Conservation (phyloP, 1,140 invertebrate species). For the Lutraria rhynchaena region DNA sequence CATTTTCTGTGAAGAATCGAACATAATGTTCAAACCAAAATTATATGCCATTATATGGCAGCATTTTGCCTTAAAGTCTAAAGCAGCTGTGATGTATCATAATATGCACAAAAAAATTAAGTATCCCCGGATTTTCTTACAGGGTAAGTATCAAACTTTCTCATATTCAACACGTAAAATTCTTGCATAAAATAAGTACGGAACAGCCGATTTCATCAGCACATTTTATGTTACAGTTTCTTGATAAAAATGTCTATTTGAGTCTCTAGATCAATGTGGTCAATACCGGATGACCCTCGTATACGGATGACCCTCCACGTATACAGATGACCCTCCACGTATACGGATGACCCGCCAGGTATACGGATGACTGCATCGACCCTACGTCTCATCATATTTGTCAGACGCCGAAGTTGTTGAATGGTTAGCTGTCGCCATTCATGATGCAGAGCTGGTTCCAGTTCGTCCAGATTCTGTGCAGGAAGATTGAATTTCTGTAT, state of each 20-base stretch:
- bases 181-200: no score
- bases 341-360: background rate
- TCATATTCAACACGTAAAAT: no score
- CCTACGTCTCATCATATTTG: slow-evolving; percentile 26
- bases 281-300: no score
- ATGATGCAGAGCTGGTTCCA: slow-evolving; percentile 13
- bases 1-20: no score
- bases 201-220: background rate
- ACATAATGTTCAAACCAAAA: no score
- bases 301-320: no score
- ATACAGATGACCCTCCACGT: background rate
- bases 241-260: background rate
- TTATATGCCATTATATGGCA: no score
- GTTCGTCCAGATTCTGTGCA: slow-evolving; percentile 36
- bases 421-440: slow-evolving; percentile 14
- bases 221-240: background rate
- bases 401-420: background rate
- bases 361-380: slow-evolving; percentile 21
- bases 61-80: no score
- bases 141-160: no score
- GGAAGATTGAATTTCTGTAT: slow-evolving; percentile 2
- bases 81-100: no score
- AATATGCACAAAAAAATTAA: no score
- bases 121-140: no score
- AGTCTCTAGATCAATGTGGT: background rate